Percentiles rank a stretch among this genome's conserved stretches.
Evolutionary conservation across 2,888 invertebrate species (phyloP).

Genomic region (Melieria crassipennis): DNA sequence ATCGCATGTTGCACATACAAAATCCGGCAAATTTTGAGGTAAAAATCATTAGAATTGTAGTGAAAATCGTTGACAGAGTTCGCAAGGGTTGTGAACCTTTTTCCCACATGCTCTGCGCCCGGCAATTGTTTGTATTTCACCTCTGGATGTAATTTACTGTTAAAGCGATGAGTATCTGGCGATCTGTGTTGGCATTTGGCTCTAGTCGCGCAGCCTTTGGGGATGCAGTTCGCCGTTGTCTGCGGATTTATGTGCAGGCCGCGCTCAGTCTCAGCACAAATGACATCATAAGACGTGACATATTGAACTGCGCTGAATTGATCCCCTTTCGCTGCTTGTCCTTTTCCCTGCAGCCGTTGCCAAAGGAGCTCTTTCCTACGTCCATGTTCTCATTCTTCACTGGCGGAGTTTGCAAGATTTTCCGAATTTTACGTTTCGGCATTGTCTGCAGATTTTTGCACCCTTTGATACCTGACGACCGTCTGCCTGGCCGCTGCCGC

Average conservation of each 20-base stretch:
- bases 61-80: conserved; percentile 43
- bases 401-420: conserved; percentile 6
- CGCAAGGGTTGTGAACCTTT: conserved; percentile 39
- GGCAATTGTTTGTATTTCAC: conserved; percentile 58
- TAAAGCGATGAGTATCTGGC: conserved; percentile 53
- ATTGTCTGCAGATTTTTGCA: conserved; percentile 49
- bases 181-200: not conserved
- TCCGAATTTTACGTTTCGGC: conserved; percentile 18
- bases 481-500: not conserved
- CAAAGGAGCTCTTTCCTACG: conserved; percentile 11
- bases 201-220: too few species aligned
- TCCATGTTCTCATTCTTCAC: not conserved
- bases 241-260: conserved; percentile 9
- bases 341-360: conserved; percentile 43
- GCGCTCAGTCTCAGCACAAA: conserved; percentile 37
- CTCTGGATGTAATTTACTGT: conserved; percentile 60
- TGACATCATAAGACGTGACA: conserved; percentile 63
- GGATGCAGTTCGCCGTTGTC: not conserved
- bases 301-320: conserved; percentile 47
- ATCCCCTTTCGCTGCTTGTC: conserved; percentile 32
- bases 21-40: conserved; percentile 50
- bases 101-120: conserved; percentile 50
- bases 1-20: conserved; percentile 17
- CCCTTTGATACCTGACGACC: conserved; percentile 56
- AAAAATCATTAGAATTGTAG: conserved; percentile 54